Percentiles rank a stretch among this genome's conserved stretches.
These are phyloP conservation scores for Oenanthe melanoleuca DNA, from an alignment of 2,113 vertebrate genomes.

Conservation along the genomic window DNA sequence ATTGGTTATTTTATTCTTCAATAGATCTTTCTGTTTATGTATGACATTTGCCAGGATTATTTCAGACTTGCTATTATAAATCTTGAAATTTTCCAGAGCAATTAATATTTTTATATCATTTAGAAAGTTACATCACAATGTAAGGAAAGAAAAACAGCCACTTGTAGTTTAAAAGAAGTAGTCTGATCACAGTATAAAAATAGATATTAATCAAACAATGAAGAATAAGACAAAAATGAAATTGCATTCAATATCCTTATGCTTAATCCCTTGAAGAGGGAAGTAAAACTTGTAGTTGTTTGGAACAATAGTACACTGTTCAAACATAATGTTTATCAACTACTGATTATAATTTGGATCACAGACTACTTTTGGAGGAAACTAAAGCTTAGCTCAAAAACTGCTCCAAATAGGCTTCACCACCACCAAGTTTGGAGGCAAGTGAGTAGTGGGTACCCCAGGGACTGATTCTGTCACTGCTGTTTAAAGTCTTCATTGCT, in stretches of 20 bases:
- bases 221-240: neutral
- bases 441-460: neutral
- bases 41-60: neutral
- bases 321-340: neutral
- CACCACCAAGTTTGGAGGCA: neutral
- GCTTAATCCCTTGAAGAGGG: neutral
- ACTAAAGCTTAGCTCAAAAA: neutral
- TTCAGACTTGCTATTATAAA: neutral
- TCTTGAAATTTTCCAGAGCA: neutral
- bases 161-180: neutral
- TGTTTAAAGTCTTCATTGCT: neutral
- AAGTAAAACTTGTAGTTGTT: neutral
- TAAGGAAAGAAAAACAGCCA: neutral
- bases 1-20: neutral
- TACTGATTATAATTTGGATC: neutral
- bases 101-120: neutral
- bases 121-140: neutral
- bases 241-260: neutral
- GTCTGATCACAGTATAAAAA: neutral
- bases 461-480: neutral
- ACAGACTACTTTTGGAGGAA: neutral
- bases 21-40: neutral
- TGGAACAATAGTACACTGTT: neutral
- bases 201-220: neutral
- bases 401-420: neutral